phyloP scores from a whole-genome alignment of 2,888 invertebrate species.

The Nephrocerus scutellatus region DNA sequence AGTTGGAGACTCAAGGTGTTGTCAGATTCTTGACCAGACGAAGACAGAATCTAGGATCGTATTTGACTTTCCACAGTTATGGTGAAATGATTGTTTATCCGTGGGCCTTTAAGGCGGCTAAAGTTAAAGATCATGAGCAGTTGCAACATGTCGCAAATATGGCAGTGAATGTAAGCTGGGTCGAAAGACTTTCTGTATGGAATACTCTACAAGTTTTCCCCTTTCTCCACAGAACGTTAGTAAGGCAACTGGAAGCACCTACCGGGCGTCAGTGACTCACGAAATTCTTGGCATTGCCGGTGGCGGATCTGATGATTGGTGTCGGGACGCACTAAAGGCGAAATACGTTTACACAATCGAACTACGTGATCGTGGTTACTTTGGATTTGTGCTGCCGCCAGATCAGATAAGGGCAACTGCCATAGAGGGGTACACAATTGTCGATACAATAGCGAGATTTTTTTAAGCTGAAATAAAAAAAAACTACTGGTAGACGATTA shows the following conservation, averaged over 20 bases:
- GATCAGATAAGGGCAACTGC: slow-evolving; percentile 37
- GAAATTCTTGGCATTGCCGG: slow-evolving; percentile 41
- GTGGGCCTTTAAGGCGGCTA: slow-evolving; percentile 42
- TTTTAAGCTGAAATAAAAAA: too few relatives aligned
- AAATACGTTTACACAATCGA: slow-evolving; percentile 44
- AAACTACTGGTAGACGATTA: too few relatives aligned
- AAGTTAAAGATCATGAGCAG: slow-evolving; percentile 31
- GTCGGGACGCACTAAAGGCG: slow-evolving; percentile 31
- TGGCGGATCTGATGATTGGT: slow-evolving; percentile 46
- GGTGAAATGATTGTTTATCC: slow-evolving; percentile 42
- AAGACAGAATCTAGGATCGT: slow-evolving; percentile 55
- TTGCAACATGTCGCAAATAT: slow-evolving; percentile 36
- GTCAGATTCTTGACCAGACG: slow-evolving; percentile 50
- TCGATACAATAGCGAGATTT: slow-evolving; percentile 36
- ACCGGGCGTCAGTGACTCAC: slow-evolving; percentile 36
- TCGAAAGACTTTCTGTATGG: too few relatives aligned
- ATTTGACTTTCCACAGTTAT: slow-evolving; percentile 73
- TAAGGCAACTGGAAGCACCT: slow-evolving; percentile 33
- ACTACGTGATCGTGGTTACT: slow-evolving; percentile 38
- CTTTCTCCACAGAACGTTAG: slow-evolving; percentile 30
- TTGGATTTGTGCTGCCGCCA: slow-evolving; percentile 40
- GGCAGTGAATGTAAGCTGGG: slow-evolving; percentile 27
- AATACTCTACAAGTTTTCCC: neutral
- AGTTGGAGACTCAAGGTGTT: slow-evolving; percentile 71
- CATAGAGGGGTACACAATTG: slow-evolving; percentile 36